phyloP scores from a whole-genome alignment of 2,797 vertebrate genomes.

The Zalophus californianus region DNA sequence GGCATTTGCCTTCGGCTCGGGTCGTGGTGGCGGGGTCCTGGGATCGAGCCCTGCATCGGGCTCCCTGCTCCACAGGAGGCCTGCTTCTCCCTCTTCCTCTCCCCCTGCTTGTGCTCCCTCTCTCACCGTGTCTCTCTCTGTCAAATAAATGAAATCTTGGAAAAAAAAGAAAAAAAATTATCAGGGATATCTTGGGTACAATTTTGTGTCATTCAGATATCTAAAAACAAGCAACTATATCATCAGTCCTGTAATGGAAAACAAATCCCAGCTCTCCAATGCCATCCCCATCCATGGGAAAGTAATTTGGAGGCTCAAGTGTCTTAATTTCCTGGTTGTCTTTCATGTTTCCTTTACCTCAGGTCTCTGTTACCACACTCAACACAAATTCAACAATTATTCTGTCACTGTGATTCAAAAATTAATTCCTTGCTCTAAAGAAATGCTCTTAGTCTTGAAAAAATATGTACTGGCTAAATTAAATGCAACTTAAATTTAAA shows the following conservation, averaged over 20 bases:
- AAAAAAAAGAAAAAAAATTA: neutral
- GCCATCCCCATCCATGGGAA: neutral
- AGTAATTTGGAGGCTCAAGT: neutral
- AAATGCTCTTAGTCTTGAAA: neutral
- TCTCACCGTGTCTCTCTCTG: too few relatives aligned
- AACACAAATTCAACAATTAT: neutral
- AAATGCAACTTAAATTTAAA: constrained; percentile 30
- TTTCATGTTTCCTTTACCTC: constrained; percentile 44
- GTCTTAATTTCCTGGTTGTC: neutral
- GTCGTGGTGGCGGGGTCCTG: too few relatives aligned
- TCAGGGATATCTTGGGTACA: neutral
- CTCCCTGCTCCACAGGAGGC: too few relatives aligned
- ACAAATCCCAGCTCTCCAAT: neutral
- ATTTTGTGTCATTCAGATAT: neutral
- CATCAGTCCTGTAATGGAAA: neutral
- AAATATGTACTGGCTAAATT: neutral
- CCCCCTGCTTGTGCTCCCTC: too few relatives aligned
- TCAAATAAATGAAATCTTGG: too few relatives aligned
- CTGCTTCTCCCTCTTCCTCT: too few relatives aligned
- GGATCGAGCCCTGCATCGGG: too few relatives aligned
- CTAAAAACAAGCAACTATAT: neutral
- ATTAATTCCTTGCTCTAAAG: neutral
- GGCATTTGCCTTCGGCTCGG: too few relatives aligned
- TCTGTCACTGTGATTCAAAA: constrained; percentile 3
- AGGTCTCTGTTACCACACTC: neutral